phyloP scores from a whole-genome alignment of 1,140 invertebrate genomes.

The Apis mellifera region Amel_HAv3.1 CM009934.2:11857001-11857500 shows the following conservation, averaged over 20 bases:
- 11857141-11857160: conserved; percentile 89
- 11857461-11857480: too few relatives aligned
- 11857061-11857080: conserved; percentile 79
- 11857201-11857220: too few relatives aligned
- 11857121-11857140: conserved; percentile 85
- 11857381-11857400: background rate
- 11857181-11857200: background rate
- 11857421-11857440: too few relatives aligned
- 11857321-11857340: conserved; percentile 84
- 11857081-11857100: conserved; percentile 75
- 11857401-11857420: background rate
- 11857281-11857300: conserved; percentile 73
- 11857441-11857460: too few relatives aligned
- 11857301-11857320: conserved; percentile 83
- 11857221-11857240: conserved; percentile 82
- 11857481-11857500: too few relatives aligned
- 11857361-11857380: conserved; percentile 54
- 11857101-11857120: conserved; percentile 80
- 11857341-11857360: conserved; percentile 87
- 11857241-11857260: conserved; percentile 85
- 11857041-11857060: conserved; percentile 81
- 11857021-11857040: background rate
- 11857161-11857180: conserved; percentile 87
- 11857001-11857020: too few relatives aligned
- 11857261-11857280: conserved; percentile 84